Conservation (phyloP, 1,140 invertebrate species). For the Ptiloglossa arizonensis region DNA sequence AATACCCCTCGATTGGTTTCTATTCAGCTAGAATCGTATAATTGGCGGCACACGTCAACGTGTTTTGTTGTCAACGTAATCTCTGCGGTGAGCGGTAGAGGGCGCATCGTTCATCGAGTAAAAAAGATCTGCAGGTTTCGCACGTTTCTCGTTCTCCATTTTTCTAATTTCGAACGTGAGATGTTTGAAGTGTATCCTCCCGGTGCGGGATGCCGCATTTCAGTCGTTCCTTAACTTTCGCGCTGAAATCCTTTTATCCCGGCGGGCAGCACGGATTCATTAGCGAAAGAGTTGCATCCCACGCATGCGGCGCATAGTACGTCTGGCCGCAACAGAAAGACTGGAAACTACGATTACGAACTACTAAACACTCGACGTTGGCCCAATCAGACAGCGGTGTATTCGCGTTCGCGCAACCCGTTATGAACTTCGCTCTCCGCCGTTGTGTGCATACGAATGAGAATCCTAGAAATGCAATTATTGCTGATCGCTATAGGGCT, state of each 20-base stretch:
- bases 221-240: neutral
- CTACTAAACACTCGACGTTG: constrained; percentile 21
- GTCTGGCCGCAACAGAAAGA: neutral
- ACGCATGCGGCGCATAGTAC: neutral
- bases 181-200: neutral
- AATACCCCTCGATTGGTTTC: too few relatives aligned
- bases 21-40: too few relatives aligned
- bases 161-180: neutral
- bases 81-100: too few relatives aligned
- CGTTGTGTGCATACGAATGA: constrained; percentile 21
- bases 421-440: constrained; percentile 21
- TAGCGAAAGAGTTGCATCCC: constrained; percentile 4
- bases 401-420: neutral
- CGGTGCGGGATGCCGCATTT: neutral
- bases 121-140: neutral
- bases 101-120: neutral
- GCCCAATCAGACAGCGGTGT: neutral
- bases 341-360: constrained; percentile 20
- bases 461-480: constrained; percentile 37
- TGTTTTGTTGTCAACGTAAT: too few relatives aligned
- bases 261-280: constrained; percentile 4
- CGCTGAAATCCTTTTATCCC: constrained; percentile 1
- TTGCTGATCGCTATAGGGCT: constrained; percentile 17
- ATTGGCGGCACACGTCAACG: too few relatives aligned
- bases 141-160: neutral